Evolutionary conservation across 2,888 invertebrate genomes (phyloP).

Genomic region (Watsonalla binaria): DNA sequence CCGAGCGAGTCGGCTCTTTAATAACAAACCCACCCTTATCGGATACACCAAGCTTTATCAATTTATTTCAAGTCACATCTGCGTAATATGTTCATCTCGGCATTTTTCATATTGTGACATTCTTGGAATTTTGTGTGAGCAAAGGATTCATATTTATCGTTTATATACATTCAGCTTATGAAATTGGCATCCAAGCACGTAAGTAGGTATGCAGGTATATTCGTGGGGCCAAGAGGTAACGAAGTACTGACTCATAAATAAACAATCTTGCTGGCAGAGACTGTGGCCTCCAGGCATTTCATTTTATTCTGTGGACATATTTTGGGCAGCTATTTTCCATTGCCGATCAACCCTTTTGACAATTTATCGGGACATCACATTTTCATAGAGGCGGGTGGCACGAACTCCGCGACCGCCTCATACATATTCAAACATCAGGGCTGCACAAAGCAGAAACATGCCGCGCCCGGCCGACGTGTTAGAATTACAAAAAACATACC

Average conservation of each 20-base stretch:
- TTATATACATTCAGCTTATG: background rate
- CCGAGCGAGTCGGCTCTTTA: background rate
- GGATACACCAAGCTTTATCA: background rate
- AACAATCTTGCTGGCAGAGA: constrained; percentile 43
- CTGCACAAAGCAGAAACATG: constrained; percentile 69
- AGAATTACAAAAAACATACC: constrained; percentile 64
- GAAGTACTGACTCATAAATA: constrained; percentile 30
- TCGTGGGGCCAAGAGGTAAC: background rate
- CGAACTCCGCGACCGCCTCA: constrained; percentile 58
- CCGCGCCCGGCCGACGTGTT: constrained; percentile 57
- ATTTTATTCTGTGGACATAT: constrained; percentile 51
- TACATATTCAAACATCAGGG: constrained; percentile 71
- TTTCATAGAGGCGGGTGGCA: constrained; percentile 68
- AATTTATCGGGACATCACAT: constrained; percentile 76
- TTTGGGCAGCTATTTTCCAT: constrained; percentile 61
- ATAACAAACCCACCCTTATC: background rate
- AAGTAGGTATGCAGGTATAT: constrained; percentile 9
- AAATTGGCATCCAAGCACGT: background rate
- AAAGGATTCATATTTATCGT: background rate
- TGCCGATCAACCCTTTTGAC: constrained; percentile 73
- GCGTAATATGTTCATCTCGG: background rate
- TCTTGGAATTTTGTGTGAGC: background rate
- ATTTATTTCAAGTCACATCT: background rate
- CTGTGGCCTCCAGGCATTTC: constrained; percentile 40
- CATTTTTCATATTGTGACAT: background rate